Base-by-base conservation (phyloP, 1,140 invertebrate genomes). In the Zaprionus ornatus region DNA sequence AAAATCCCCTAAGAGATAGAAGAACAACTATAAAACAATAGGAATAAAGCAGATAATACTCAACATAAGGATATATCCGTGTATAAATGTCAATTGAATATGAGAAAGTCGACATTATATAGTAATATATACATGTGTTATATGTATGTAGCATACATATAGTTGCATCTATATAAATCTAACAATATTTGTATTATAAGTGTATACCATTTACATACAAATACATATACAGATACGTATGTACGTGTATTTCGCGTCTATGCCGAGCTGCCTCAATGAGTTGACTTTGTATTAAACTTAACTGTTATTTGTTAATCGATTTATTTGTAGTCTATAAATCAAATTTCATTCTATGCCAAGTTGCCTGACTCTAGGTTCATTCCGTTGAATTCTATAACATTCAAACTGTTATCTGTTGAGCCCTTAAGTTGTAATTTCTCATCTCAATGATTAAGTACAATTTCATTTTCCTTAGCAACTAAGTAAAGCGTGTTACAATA, bases 401-500 rank as follows among this genome's bases (percentile, higher is more conserved):
- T 19, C 13, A 37, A 59, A 21, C 32, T 71, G 54, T 75, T 68
- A 60, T 42, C 13, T 13, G n/a, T 68, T 57, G 29, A 35, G 9
- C 35, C 35, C 32, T 2, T 10, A 17, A 50, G 17, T 10, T 21
- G 21, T 64, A 42, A 35, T 71, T 45, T 59, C 55, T 27, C 32
- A 23, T 59, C 21, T 12, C 9, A 50, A 50, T 50, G 40, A 55
- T 65, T 57, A 21, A 19, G 40, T 48, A 71, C 40, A 32, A 45
- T 63, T 69, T 69, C 12, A 15, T 56, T 74, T 63, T 62, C 60
- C 63, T 70, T 88, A 88, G 78, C 72, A 68, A 54, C 52, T 90
- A 90, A 90, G 79, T 79, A 79, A 82, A 82, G 74, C 77, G 79
- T 85, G 78, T 90, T 85, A 85, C 85, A 90, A 90, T 90, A 90